Evolutionary conservation across 2,888 invertebrate genomes (phyloP), one percentile per base, ranked within the genome.

Genomic region (Prenolepis imparis): DNA sequence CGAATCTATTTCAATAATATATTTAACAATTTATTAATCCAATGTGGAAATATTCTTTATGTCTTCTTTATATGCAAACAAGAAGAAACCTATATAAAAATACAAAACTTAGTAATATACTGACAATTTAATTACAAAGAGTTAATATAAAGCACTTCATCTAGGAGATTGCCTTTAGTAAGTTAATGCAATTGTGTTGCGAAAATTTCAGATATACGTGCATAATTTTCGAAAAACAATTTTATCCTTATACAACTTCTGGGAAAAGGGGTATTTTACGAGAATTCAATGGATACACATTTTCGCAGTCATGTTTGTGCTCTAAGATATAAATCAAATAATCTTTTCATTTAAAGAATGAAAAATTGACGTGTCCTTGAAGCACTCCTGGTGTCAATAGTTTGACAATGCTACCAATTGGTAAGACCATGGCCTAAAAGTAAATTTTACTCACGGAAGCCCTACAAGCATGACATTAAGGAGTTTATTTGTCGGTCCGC

Each of bases 391-490:
- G 18, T 86, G 85, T n/a, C 83, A 86, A 82, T 89, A 59, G 78
- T 85, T 77, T 82, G 72, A 78, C 44, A 67, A 63, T 39, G 86
- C 88, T 88, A 90, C 87, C 86, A 88, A 86, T 66, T 86, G 87
- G 82, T 72, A 44, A 80, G 52, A 21, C 44, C 44, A 78, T 24
- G 48, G 24, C 55, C 18, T 57, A 41, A 36, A 61, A 75, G 77
- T 28, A 44, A 41, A 32, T 39, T 0, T 11, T 15, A 9, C 12
- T 63, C 36, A 44, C 21, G 32, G 21, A 66, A 57, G n/a, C 4
- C 8, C 21, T 36, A n/a, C 28, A 64, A 32, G 91, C 91, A 93
- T 92, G 93, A 92, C 92, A 93, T 94, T 93, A 93, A 88, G 90
- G 86, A 92, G 90, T 91, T 92, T 93, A 92, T 93, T 92, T 91